These are phyloP conservation scores for Chelidonichthys spinosus DNA, from an alignment of 2,797 vertebrate species.

Conservation along the genomic window DNA sequence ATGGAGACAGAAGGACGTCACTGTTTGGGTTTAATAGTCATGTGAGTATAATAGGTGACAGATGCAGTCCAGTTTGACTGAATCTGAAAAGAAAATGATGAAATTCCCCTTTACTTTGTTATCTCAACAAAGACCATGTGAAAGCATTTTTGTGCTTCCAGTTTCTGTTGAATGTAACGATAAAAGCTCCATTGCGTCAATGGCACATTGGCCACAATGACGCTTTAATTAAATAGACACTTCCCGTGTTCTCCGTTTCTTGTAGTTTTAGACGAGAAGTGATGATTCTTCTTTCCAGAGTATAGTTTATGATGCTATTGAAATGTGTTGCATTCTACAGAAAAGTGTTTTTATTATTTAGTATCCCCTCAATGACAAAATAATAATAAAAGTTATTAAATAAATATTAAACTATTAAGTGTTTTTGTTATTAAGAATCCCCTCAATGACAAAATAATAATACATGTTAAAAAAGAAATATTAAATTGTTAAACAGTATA, in stretches of 20 bases:
- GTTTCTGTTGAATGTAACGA: background rate
- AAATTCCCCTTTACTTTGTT: constrained; percentile 1
- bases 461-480: background rate
- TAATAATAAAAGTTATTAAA: background rate
- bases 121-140: background rate
- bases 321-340: too few species aligned
- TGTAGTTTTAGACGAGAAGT: background rate
- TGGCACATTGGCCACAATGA: background rate
- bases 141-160: background rate
- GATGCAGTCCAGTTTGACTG: background rate
- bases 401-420: background rate
- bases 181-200: background rate
- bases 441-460: background rate
- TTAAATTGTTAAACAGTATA: background rate
- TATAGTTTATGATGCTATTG: background rate
- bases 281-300: too few species aligned
- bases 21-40: background rate
- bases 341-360: background rate
- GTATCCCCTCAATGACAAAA: background rate
- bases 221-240: background rate
- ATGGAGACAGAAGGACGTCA: background rate
- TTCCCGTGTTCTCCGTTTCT: background rate
- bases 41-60: background rate
- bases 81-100: constrained; percentile 13
- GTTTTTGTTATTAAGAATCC: background rate